A percentile compares a stretch with the other conserved stretches of the same genome.
Conservation (phyloP, 2,113 vertebrate species). For the Podarcis raffonei region DNA sequence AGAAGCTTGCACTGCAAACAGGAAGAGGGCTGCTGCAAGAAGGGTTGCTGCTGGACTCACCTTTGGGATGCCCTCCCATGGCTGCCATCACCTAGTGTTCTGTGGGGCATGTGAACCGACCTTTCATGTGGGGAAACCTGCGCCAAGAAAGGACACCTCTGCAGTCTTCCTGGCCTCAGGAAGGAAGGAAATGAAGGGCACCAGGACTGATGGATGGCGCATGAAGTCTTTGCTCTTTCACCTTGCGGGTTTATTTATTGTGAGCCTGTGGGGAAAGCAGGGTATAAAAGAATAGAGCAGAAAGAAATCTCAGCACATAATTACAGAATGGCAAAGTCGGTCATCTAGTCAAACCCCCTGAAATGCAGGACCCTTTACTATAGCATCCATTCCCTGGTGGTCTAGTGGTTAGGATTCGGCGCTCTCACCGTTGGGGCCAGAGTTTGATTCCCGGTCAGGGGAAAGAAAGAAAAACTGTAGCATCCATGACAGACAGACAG, state of each 20-base stretch:
- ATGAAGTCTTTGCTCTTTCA: background rate
- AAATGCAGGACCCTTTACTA: too few species aligned
- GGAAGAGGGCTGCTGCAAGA: too few species aligned
- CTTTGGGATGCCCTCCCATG: background rate
- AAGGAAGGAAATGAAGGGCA: background rate
- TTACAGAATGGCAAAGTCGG: too few species aligned
- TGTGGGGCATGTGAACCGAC: background rate
- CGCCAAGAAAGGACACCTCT: too few species aligned
- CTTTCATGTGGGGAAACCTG: too few species aligned
- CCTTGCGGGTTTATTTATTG: background rate
- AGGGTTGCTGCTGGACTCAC: background rate
- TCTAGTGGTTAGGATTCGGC: conserved; percentile 44
- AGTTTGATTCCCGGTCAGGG: conserved; percentile 53
- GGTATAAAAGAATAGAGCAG: background rate
- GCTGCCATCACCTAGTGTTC: background rate
- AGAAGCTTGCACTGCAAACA: background rate
- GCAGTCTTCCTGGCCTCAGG: too few species aligned
- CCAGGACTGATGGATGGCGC: too few species aligned
- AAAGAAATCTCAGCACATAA: background rate
- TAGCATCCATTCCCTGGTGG: conserved; percentile 33
- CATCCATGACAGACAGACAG: too few species aligned
- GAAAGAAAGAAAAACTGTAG: background rate
- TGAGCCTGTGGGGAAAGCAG: background rate
- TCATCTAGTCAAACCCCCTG: too few species aligned
- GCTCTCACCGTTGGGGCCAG: conserved; percentile 33